These are phyloP conservation scores for Denticeps clupeoides DNA, from an alignment of 2,797 vertebrate species.

Conservation along the genomic window DNA sequence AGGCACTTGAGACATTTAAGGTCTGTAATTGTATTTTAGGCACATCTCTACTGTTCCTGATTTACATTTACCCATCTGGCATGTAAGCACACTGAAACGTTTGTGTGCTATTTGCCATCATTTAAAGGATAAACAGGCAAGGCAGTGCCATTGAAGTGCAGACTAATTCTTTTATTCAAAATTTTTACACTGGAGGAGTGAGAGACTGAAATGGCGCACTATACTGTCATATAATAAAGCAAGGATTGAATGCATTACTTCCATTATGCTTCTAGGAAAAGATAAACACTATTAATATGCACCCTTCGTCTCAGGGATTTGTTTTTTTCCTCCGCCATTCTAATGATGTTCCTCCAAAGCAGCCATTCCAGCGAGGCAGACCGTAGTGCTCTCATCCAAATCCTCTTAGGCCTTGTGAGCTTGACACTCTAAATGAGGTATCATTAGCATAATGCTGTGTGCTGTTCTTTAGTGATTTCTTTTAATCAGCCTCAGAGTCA, in stretches of 20 bases:
- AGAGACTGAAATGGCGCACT: not conserved
- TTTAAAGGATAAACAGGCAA: no score
- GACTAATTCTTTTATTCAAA: no score
- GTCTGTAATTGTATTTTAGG: no score
- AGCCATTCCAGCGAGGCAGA: slow-evolving; percentile 32
- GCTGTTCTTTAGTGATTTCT: slow-evolving; percentile 49
- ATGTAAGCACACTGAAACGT: no score
- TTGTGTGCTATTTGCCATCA: no score
- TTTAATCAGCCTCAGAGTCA: slow-evolving; percentile 57
- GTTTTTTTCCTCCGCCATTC: slow-evolving; percentile 15
- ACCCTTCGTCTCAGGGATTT: slow-evolving; percentile 28
- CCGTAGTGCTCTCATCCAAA: slow-evolving; percentile 33
- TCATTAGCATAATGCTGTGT: slow-evolving; percentile 58
- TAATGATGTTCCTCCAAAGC: slow-evolving; percentile 41
- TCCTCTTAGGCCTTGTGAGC: slow-evolving; percentile 32
- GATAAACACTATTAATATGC: slow-evolving; percentile 35
- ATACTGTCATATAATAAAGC: not conserved
- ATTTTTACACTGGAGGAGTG: no score
- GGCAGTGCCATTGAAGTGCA: no score
- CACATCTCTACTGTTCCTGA: no score
- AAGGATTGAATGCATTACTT: not conserved
- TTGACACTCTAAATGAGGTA: slow-evolving; percentile 47
- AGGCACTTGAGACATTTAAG: no score
- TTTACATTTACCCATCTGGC: no score
- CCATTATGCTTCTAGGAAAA: slow-evolving; percentile 13